Percentiles rank a stretch among this genome's conserved stretches.
Conservation (phyloP, 2,797 vertebrate genomes). For the Pangasius krempfi region DNA sequence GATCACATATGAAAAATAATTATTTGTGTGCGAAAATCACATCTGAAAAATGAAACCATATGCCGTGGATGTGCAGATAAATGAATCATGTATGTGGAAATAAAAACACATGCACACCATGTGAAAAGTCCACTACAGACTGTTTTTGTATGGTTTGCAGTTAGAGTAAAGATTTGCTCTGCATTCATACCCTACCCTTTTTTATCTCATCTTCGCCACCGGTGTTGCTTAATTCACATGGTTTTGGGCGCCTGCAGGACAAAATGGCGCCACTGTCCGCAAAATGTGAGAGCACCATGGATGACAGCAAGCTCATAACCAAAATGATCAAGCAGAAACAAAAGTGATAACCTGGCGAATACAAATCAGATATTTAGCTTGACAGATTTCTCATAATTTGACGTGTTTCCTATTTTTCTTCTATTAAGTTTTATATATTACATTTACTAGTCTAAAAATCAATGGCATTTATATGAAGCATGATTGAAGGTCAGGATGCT, state of each 20-base stretch:
- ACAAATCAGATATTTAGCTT: not conserved
- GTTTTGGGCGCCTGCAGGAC: not conserved
- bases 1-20: not conserved
- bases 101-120: not conserved
- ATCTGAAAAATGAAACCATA: not conserved
- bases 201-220: not conserved
- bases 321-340: slow-evolving; percentile 42
- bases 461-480: not conserved
- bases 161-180: not conserved
- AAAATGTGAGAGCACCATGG: slow-evolving; percentile 34
- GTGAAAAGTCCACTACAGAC: not conserved
- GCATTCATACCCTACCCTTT: slow-evolving; percentile 20
- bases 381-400: not conserved
- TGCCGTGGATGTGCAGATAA: not conserved
- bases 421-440: not conserved
- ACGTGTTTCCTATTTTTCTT: not conserved
- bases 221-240: not conserved
- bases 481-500: not conserved
- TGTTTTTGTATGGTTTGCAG: not conserved
- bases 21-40: not conserved
- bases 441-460: not conserved
- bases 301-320: slow-evolving; percentile 34
- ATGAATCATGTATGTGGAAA: not conserved
- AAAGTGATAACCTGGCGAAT: slow-evolving; percentile 44
- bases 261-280: not conserved